phyloP scores from a whole-genome alignment of 2,797 vertebrate genomes.

The Lacerta bilineata region DNA sequence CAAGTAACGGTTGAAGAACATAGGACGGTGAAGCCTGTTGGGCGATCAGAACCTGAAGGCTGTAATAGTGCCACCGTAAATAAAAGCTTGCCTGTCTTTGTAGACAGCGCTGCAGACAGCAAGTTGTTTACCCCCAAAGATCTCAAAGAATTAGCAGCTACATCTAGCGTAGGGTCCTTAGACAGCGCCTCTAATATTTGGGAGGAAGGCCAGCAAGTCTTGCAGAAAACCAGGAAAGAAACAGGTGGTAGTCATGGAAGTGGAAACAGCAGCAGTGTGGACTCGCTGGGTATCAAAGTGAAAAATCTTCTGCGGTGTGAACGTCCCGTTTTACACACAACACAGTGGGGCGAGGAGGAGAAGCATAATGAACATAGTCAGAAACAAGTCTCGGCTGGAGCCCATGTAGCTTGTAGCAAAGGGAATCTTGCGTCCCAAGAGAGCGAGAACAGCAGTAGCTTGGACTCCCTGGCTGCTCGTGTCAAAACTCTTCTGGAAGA shows the following conservation, averaged over 20 bases:
- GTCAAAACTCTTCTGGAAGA: slow-evolving; percentile 86
- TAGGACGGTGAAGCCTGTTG: slow-evolving; percentile 29
- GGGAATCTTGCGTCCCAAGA: slow-evolving; percentile 66
- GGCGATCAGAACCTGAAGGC: slow-evolving; percentile 90
- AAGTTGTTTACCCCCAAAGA: slow-evolving; percentile 16
- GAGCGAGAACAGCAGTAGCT: slow-evolving; percentile 82
- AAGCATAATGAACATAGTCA: slow-evolving; percentile 84
- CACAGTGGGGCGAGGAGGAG: slow-evolving; percentile 79
- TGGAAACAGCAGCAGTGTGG: slow-evolving; percentile 81
- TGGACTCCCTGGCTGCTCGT: slow-evolving; percentile 85
- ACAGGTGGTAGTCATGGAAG: slow-evolving; percentile 72
- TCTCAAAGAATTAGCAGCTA: slow-evolving; percentile 50
- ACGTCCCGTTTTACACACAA: slow-evolving; percentile 66
- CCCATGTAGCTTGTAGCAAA: slow-evolving; percentile 5
- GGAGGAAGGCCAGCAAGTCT: slow-evolving; percentile 47
- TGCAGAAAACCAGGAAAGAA: slow-evolving; percentile 57
- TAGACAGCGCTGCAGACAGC: slow-evolving; percentile 49
- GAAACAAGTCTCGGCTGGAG: rapidly evolving
- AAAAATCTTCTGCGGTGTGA: slow-evolving; percentile 83
- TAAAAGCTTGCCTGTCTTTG: slow-evolving; percentile 58
- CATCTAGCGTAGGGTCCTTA: slow-evolving; percentile 42
- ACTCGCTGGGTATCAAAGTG: slow-evolving; percentile 86
- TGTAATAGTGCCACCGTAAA: slow-evolving; percentile 82
- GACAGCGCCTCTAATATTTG: slow-evolving; percentile 16
- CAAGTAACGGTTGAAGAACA: slow-evolving; percentile 1